Evolutionary conservation across 2,888 invertebrate genomes (phyloP).

Genomic region (Agonopterix heracliana): DNA sequence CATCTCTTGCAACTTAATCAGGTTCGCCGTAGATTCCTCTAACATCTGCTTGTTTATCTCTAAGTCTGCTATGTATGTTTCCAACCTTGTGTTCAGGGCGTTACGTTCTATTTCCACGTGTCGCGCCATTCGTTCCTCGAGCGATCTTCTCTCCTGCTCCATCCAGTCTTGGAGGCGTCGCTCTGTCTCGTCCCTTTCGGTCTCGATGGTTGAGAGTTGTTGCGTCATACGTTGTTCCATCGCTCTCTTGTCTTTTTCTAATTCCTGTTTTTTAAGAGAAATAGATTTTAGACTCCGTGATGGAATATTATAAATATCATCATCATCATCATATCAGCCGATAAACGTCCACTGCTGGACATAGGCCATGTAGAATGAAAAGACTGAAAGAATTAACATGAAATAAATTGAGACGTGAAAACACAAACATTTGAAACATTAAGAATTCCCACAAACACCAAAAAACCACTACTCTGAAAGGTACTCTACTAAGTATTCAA

Average conservation of each 20-base stretch:
- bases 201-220: constrained; percentile 34
- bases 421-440: no score
- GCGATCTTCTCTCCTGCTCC: constrained; percentile 34
- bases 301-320: no score
- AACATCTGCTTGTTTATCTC: constrained; percentile 28
- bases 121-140: constrained; percentile 49
- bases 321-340: no score
- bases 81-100: constrained; percentile 16
- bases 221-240: constrained; percentile 29
- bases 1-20: constrained; percentile 19
- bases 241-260: constrained; percentile 29
- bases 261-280: constrained; percentile 25
- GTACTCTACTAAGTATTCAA: no score
- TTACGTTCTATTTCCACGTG: constrained; percentile 29
- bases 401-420: no score
- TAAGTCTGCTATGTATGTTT: constrained; percentile 33
- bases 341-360: no score
- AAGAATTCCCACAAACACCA: no score
- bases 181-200: constrained; percentile 30
- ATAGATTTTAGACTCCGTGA: no score
- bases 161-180: constrained; percentile 33
- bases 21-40: constrained; percentile 26
- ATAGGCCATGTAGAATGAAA: no score
- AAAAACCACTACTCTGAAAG: no score
- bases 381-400: no score